Base-by-base conservation (phyloP, 1,140 invertebrate genomes). In the Coptotermes formosanus region DNA sequence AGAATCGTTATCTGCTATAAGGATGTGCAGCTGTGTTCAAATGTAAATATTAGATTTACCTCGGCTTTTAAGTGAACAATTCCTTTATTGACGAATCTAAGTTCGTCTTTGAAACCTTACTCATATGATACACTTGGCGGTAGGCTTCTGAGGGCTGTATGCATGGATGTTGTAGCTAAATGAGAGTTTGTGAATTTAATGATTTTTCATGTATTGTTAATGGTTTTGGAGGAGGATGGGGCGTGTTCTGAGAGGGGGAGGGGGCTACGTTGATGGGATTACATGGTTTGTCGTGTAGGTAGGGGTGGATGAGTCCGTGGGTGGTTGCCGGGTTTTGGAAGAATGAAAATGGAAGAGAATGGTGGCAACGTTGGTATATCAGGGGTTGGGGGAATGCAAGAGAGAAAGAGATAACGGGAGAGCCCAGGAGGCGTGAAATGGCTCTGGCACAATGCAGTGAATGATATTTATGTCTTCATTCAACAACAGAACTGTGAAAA, bases 381-480 rank as follows among this genome's bases (percentile, higher is more conserved):
- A 75, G 64, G 25, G 48, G 45, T 84, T 64, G 44, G 44, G 83
- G 83, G 14, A 32, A 52, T 84, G 45, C 32, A 55, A 30, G 83
- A 64, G 83, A 84, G 64, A 64, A 64, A 64, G 64, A 75, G 59
- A 55, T 84, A 64, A 32, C 48, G 23, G 45, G 48, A 64, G 83
- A 84, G 83, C 59, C 83, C 83, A 38, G 83, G 83, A 84, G 83
- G 45, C 83, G 83, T 84, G 83, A 84, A 84, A 84, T 84, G 83
- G 83, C 48, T 55, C 44, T 52, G 59, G 83, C 48, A 52, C 43
- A 30, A 83, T 45, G 82, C 83, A 38, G 83, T 84, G 83, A 84
- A 84, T 84, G 48, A 84, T 84, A 84, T 84, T 84, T 84, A 84
- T 84, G 83, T 84, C 83, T 84, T 84, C 48, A 84, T 84, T 84